These are phyloP conservation scores for Mesocentrotus franciscanus DNA, from an alignment of 53 echinoderm and acorn worm species.

Conservation along the genomic window DNA sequence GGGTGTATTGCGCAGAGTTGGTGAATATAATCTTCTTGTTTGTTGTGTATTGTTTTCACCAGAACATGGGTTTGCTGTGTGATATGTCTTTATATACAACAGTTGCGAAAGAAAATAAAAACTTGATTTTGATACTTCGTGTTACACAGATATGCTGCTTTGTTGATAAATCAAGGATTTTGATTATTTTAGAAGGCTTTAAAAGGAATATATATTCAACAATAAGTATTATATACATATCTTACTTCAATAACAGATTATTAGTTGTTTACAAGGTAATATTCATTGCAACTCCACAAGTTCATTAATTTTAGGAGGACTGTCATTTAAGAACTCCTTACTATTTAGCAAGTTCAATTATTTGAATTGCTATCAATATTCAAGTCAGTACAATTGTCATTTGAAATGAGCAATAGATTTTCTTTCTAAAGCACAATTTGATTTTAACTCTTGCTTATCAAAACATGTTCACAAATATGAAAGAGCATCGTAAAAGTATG, in stretches of 20 bases:
- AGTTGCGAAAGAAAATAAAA: not conserved
- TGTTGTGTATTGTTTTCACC: not conserved
- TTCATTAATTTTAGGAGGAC: not conserved
- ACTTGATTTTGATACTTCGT: not conserved
- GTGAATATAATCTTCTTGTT: not conserved
- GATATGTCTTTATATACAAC: not conserved
- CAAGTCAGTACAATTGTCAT: not conserved
- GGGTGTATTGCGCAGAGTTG: not conserved
- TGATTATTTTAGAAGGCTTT: not conserved
- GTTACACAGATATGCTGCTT: conserved; percentile 4
- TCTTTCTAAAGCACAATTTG: not conserved
- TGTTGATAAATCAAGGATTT: not conserved
- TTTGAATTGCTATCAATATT: too few species aligned
- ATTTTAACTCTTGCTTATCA: not conserved
- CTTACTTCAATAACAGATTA: not conserved
- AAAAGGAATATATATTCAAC: too few species aligned
- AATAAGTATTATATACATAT: not conserved
- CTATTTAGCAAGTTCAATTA: not conserved
- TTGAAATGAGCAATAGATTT: not conserved
- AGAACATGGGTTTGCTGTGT: not conserved
- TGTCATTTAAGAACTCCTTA: not conserved
- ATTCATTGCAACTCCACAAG: not conserved
- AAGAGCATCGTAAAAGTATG: not conserved
- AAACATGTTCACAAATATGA: not conserved
- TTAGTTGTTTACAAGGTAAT: not conserved